Percentiles rank a stretch among this genome's conserved stretches.
Evolutionary conservation across 2,113 vertebrate species (phyloP).

Genomic region (Psettodes erumei): DNA sequence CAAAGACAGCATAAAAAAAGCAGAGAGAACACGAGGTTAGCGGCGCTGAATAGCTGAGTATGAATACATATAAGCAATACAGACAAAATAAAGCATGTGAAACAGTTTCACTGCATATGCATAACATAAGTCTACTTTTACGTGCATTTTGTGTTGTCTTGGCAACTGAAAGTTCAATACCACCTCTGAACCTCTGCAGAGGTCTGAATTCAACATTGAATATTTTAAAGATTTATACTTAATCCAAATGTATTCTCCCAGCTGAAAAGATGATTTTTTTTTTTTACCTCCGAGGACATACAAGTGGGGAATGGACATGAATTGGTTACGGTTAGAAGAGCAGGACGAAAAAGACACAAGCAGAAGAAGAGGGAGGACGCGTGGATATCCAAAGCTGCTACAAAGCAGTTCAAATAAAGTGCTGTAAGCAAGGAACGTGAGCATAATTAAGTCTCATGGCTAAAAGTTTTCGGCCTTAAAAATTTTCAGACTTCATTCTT

Average conservation of each 20-base stretch:
- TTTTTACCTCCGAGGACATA: constrained; percentile 13
- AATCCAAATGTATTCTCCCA: constrained; percentile 8
- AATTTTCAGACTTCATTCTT: constrained; percentile 26
- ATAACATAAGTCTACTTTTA: constrained; percentile 6
- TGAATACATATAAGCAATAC: not conserved
- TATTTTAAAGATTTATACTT: constrained; percentile 23
- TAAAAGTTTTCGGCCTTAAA: constrained; percentile 7
- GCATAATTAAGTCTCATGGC: not conserved
- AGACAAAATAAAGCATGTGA: not conserved
- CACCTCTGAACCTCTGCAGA: constrained; percentile 6
- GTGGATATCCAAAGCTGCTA: constrained; percentile 4
- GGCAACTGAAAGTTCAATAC: constrained; percentile 34
- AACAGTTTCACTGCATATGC: not conserved
- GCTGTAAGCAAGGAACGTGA: constrained; percentile 7
- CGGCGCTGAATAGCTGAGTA: not conserved
- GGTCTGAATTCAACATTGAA: constrained; percentile 10
- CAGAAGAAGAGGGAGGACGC: not conserved
- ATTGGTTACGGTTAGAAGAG: not conserved
- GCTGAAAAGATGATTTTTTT: constrained; percentile 22
- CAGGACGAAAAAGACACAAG: not conserved
- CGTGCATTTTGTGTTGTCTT: constrained; percentile 28
- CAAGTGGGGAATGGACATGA: not conserved
- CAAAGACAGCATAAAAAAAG: not conserved
- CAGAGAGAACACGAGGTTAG: not conserved
- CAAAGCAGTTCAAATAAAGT: constrained; percentile 15